Evolutionary conservation across 2,113 vertebrate species (phyloP), one percentile per base, ranked within the genome.

Genomic region (Chiloscyllium plagiosum): DNA sequence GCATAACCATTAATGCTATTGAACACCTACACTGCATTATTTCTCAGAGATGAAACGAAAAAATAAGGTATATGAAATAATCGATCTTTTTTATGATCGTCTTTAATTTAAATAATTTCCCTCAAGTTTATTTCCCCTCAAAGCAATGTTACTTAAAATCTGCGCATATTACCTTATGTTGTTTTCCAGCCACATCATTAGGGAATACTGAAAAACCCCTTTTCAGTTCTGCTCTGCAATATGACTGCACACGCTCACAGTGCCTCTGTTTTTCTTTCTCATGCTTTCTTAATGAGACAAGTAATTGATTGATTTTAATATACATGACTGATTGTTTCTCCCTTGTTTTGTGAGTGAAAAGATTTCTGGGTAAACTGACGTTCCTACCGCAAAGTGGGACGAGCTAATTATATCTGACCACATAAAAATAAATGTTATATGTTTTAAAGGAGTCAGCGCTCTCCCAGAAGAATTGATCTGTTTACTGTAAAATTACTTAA

Each of bases 301-400:
- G 97, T 97, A 97, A 97, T 97, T 97, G 97, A 96, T 96, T 37
- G 76, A 24, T 95, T 96, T 80, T 85, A 76, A 96, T 96, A 95
- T 95, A 94, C 24, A 94, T 96, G 96, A 78, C 90, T 83, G 72
- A 78, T 95, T 92, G 85, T 95, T 85, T 95, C 96, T 85, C 95
- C 76, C 52, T 66, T 80, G 47, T 95, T 95, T 61, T 95, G 47
- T 33, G 68, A 70, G 94, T 95, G 94, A 95, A 95, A 70, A 95
- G 94, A 95, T 95, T 95, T 95, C 94, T 95, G 94, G 94, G 94
- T 95, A 95, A 95, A 70, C 94, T 95, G 94, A 95, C 68, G 68
- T 33, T 72, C 94, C 94, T 7, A 95, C 94, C 94, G 26, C 94
- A 72, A 52, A 95, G 94, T 95, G 94, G 69, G 94, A 93, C 68